Conservation (phyloP, 2,113 vertebrate species). For the Callospermophilus lateralis region DNA sequence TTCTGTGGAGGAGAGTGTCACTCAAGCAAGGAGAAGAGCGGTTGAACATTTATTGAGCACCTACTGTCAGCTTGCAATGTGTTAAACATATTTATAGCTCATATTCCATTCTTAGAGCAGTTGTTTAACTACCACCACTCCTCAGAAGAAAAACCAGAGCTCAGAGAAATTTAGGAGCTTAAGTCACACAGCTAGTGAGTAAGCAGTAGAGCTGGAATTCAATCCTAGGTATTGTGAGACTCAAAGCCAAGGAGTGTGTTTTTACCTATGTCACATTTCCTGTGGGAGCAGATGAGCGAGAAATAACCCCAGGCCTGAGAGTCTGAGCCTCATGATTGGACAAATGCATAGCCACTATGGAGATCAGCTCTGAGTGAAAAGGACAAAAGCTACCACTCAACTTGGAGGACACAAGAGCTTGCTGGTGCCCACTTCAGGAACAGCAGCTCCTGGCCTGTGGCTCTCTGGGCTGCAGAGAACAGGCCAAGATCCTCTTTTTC, state of each 20-base stretch:
- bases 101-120: neutral
- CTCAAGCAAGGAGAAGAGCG: neutral
- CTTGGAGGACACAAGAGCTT: neutral
- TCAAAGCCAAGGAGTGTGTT: neutral
- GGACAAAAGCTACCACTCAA: neutral
- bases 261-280: neutral
- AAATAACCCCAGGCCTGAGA: neutral
- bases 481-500: neutral
- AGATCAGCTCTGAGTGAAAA: neutral
- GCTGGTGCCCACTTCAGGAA: neutral
- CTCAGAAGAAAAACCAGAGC: neutral
- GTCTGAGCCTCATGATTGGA: neutral
- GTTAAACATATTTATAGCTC: neutral
- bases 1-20: neutral
- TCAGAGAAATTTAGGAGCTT: constrained; percentile 18
- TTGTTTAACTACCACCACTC: neutral
- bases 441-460: neutral
- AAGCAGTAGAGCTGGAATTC: neutral
- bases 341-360: neutral
- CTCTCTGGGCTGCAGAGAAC: neutral
- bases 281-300: neutral
- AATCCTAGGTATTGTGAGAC: neutral
- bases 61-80: neutral
- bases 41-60: neutral
- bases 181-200: neutral